Percentiles rank a stretch among this genome's conserved stretches.
These are phyloP conservation scores for Vidua macroura DNA, from an alignment of 2,113 vertebrate genomes.

Conservation along the genomic window DNA sequence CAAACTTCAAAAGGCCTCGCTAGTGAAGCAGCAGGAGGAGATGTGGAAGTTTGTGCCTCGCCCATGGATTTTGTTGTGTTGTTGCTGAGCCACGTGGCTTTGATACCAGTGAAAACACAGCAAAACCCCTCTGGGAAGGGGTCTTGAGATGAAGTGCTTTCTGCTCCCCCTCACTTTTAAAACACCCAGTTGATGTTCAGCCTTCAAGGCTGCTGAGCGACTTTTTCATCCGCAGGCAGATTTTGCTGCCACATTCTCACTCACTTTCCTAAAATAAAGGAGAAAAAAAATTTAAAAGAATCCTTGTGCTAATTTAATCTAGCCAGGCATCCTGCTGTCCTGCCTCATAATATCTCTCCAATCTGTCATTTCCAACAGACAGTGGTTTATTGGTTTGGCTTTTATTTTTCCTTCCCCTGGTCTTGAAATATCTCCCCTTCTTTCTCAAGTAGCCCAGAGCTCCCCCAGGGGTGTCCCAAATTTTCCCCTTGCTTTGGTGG, in stretches of 20 bases:
- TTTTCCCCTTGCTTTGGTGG: neutral
- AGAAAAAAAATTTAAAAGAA: neutral
- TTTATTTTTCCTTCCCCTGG: fast-evolving
- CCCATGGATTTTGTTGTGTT: neutral
- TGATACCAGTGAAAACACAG: neutral
- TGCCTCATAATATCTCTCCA: constrained; percentile 35
- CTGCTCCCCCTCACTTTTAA: neutral
- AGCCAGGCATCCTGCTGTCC: constrained; percentile 50
- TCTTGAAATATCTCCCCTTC: neutral
- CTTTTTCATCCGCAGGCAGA: constrained; percentile 19
- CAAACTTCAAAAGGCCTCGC: neutral
- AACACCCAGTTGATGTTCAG: neutral
- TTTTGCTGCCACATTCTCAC: constrained; percentile 43
- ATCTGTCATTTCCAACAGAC: constrained; percentile 40
- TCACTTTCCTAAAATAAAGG: constrained; percentile 56
- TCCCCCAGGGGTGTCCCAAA: neutral
- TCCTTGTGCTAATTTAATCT: constrained; percentile 45
- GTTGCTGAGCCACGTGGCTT: neutral
- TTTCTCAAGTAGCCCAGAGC: neutral
- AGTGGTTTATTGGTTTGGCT: constrained; percentile 13
- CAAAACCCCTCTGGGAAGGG: neutral
- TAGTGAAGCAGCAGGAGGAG: neutral
- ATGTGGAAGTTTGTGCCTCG: neutral
- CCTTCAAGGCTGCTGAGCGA: neutral
- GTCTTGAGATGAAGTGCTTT: neutral